Percentiles rank a stretch among this genome's conserved stretches.
These are phyloP conservation scores for Lepus europaeus DNA, from an alignment of 2,113 vertebrate genomes.

Conservation along the genomic window DNA sequence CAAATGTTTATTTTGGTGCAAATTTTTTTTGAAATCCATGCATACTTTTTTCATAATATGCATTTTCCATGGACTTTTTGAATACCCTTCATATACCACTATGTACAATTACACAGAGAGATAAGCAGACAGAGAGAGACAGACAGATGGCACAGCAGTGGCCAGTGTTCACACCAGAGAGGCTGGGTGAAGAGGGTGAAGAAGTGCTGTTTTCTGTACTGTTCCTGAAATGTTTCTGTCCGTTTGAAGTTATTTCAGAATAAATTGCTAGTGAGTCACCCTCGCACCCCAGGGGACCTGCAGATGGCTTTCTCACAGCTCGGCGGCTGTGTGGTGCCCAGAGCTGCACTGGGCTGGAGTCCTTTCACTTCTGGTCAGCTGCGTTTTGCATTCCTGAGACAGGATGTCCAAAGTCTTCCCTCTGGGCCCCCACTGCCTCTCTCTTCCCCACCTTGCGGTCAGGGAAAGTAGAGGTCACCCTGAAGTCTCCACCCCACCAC, in stretches of 20 bases:
- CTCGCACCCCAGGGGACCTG: background rate
- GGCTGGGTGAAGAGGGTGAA: background rate
- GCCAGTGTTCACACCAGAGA: background rate
- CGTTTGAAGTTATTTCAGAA: conserved; percentile 18
- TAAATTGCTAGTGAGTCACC: background rate
- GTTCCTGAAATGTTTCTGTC: background rate
- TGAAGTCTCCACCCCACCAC: background rate
- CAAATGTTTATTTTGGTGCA: too few relatives aligned
- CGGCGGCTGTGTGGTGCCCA: background rate
- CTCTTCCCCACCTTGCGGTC: background rate
- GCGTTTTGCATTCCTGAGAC: background rate
- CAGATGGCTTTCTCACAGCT: background rate
- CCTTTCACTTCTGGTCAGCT: background rate
- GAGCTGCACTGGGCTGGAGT: too few relatives aligned
- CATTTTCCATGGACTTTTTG: too few relatives aligned
- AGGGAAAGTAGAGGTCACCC: background rate
- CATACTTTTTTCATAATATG: too few relatives aligned
- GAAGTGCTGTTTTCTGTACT: background rate
- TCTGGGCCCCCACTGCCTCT: background rate
- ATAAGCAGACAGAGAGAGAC: background rate
- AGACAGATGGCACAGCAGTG: background rate
- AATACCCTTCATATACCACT: too few relatives aligned
- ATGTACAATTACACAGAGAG: too few relatives aligned
- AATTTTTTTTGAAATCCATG: too few relatives aligned
- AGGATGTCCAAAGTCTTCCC: background rate